Conservation (phyloP, 2,113 vertebrate species). For the Coryphaenoides rupestris region DNA sequence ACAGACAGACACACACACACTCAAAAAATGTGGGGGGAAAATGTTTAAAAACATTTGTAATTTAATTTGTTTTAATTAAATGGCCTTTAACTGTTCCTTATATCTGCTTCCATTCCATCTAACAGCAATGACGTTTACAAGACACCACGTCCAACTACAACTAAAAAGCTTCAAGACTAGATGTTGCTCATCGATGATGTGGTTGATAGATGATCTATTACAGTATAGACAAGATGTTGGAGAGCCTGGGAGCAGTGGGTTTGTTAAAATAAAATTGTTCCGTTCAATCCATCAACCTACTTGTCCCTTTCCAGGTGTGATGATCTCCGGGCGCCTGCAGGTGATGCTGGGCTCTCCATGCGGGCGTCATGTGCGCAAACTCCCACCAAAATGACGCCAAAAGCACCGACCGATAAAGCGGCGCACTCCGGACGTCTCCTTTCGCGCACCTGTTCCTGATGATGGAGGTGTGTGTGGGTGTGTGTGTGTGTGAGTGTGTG, state of each 20-base stretch:
- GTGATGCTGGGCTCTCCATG: conserved; percentile 45
- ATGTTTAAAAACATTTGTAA: no score
- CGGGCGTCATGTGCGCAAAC: conserved; percentile 42
- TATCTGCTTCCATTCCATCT: no score
- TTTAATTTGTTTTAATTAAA: no score
- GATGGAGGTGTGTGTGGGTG: not conserved
- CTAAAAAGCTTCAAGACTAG: no score
- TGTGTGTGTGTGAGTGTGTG: conserved; percentile 27
- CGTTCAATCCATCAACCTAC: conserved; percentile 39
- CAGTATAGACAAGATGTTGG: not conserved
- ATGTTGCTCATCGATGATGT: not conserved
- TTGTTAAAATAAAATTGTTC: no score
- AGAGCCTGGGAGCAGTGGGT: not conserved
- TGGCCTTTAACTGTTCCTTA: no score
- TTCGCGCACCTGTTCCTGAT: not conserved
- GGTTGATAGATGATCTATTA: not conserved
- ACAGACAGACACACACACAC: no score
- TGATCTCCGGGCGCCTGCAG: conserved; percentile 29
- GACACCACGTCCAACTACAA: no score
- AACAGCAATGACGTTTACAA: no score
- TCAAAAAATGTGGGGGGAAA: no score
- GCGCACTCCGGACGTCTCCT: not conserved
- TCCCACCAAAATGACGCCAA: not conserved
- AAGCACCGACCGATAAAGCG: not conserved
- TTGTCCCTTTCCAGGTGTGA: conserved; percentile 50